Evolutionary conservation across 2,888 invertebrate species (phyloP), one percentile per base, ranked within the genome.

Genomic region (Eristalis tenax): DNA sequence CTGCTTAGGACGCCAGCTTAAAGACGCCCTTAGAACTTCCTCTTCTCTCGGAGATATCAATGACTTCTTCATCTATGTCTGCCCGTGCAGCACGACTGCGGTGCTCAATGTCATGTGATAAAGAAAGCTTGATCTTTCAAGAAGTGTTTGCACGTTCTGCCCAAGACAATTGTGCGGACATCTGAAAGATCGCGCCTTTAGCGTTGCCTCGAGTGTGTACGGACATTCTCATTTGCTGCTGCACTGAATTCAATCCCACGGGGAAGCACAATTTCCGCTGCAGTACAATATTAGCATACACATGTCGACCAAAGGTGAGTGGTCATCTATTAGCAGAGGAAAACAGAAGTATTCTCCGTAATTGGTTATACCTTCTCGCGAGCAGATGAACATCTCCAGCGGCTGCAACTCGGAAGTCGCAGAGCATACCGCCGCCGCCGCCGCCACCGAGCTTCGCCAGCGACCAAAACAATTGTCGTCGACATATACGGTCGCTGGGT

Each of bases 381-480:
- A 8, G 50, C 50, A 18, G 50, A 50, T 50, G 50, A 18, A n/a
- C 50, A 50, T n/a, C 18, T 50, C 18, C 43, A 2, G 4, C 4
- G 15, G 43, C 13, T n/a, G 43, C 18, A n/a, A 4, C 50, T 50
- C 50, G 50, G 18, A 18, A 50, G 50, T 22, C 50, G 18, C 50
- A 18, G 13, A 38, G 38, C 38, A 38, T 38, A 13, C 38, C 38
- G 38, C 8, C 18, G 50, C 18, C 50, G 38, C 38, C 38, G 38
- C 8, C 18, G 50, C 18, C 50, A 18, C 50, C 50, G 18, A 8
- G 43, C 0, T 26, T 57, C 65, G 22, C 38, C 1, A 15, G 43
- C 32, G 65, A 32, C 40, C 28, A 43, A 38, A 82, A 76, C 70
- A 79, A 86, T 76, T 79, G 87, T 87, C 87, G 75, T 76, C 71